Evolutionary conservation across 2,888 invertebrate genomes (phyloP), one percentile per base, ranked within the genome.

Genomic region (Taphrorychus bicolor): DNA sequence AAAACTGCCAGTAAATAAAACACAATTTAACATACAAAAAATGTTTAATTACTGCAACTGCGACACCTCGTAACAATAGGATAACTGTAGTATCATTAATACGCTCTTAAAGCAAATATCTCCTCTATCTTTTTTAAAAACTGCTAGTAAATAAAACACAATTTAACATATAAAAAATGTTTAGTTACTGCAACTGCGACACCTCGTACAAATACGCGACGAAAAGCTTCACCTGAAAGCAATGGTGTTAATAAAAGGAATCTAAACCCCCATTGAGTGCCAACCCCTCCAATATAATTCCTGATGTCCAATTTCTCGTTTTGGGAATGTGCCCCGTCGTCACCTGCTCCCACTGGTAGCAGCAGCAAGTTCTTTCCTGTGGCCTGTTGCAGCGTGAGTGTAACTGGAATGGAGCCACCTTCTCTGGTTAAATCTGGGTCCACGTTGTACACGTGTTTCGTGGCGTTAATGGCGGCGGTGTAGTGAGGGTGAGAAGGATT

Each of bases 301-400:
- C 88, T 87, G 67, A 93, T 85, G 84, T 98, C 91, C 75, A 98
- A 85, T 83, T 98, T 98, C 84, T 98, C 98, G 84, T 98, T 98
- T 84, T 98, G 96, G 16, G 97, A 97, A 85, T 99, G 98, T 69
- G 98, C 98, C 76, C 98, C 98, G 83, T 99, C 98, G 83, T 98
- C 98, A 67, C 92, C 91, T 53, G 93, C 91, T 54, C 98, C 98
- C 81, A 99, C 93, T 1, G 98, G 98, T 73, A 99, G 86, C 71
- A 99, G 85, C 78, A 98, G 87, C 54, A 98, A 97, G 84, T 95
- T 98, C 80, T 94, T 93, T 0, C 92, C 92, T 63, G 96, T 96
- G 7, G 93, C 91, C 82, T 97, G 92, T 83, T 94, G 91, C 79
- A 98, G 89, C 49, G 96, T 96, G 72, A 98, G 85, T 52, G 98